Evolutionary conservation across 2,113 vertebrate genomes (phyloP).

Genomic region (Hystrix cristata): DNA sequence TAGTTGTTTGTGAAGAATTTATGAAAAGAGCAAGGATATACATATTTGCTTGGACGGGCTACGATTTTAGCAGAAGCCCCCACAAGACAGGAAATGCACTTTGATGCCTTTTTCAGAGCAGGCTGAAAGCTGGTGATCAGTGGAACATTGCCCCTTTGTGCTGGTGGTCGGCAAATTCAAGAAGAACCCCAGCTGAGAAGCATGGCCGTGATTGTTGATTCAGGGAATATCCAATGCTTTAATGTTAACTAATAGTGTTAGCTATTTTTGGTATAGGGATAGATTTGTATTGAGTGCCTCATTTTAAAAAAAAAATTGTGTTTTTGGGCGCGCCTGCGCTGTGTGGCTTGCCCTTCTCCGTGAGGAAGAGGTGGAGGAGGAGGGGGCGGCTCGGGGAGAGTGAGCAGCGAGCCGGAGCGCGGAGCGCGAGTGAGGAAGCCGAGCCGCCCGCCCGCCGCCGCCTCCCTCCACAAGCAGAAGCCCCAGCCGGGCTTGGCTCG

Average conservation of each 20-base stretch:
- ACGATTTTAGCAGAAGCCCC: background rate
- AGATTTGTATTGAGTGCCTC: background rate
- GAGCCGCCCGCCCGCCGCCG: conserved; percentile 20
- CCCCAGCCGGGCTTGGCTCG: conserved; percentile 57
- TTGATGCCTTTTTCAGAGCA: background rate
- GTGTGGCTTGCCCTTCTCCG: no score
- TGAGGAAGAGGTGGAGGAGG: no score
- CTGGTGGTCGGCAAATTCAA: background rate
- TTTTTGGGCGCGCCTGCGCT: no score
- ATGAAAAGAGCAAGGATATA: background rate
- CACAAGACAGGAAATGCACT: background rate
- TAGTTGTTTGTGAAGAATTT: background rate
- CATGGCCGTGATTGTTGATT: background rate
- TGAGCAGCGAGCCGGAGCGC: no score
- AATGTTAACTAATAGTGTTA: background rate
- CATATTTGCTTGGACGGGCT: background rate
- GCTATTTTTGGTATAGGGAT: background rate
- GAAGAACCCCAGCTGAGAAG: background rate
- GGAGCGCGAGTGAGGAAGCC: conserved; percentile 71
- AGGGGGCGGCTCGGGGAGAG: no score
- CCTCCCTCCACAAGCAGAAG: conserved; percentile 40
- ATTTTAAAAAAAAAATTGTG: background rate
- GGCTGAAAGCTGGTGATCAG: background rate
- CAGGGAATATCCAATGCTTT: background rate
- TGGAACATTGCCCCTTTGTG: background rate